Evolutionary conservation across 2,113 vertebrate species (phyloP).

Genomic region (western clawed frog (Xenopus tropicalis)): UCB_Xtro_10.0 CM004449.2:112365501-112366000

Average conservation of each 20-base stretch:
- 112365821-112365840: slow-evolving; percentile 4
- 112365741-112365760: slow-evolving; percentile 4
- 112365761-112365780: slow-evolving; percentile 7
- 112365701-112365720: too few relatives aligned
- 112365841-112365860: not conserved
- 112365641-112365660: not conserved
- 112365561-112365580: slow-evolving; percentile 11
- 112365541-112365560: not conserved
- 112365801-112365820: not conserved
- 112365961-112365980: too few relatives aligned
- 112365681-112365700: not conserved
- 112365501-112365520: slow-evolving; percentile 13
- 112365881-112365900: slow-evolving; percentile 1
- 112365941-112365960: too few relatives aligned
- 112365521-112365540: not conserved
- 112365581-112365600: slow-evolving; percentile 34
- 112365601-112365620: slow-evolving; percentile 24
- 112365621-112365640: slow-evolving; percentile 10
- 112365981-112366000: not conserved
- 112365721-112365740: slow-evolving; percentile 5
- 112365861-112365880: not conserved
- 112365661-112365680: not conserved
- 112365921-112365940: too few relatives aligned
- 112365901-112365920: too few relatives aligned
- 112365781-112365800: not conserved